These are phyloP conservation scores for Lithobates pipiens DNA, from an alignment of 2,797 vertebrate genomes.

Conservation along the genomic window DNA sequence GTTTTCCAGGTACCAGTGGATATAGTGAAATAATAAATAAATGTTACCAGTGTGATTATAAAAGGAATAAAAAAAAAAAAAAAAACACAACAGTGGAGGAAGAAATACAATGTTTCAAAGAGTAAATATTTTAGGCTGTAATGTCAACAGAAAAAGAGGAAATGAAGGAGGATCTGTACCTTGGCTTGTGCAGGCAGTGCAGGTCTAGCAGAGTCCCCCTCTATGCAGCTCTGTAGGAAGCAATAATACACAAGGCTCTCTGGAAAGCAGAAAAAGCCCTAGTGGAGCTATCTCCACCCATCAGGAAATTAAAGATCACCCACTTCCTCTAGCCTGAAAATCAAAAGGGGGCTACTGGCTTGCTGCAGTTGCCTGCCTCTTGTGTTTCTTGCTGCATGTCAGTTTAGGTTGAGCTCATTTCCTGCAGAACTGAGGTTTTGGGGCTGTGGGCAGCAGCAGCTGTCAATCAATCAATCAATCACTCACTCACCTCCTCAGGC, in stretches of 20 bases:
- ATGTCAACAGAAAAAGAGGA: not conserved
- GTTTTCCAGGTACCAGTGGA: no score
- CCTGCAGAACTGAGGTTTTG: not conserved
- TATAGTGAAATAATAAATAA: no score
- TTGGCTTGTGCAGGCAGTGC: slow-evolving; percentile 10
- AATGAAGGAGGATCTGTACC: slow-evolving; percentile 23
- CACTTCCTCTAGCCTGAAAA: slow-evolving; percentile 47
- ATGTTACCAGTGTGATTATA: no score
- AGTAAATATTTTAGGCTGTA: no score
- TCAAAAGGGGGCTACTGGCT: slow-evolving; percentile 12
- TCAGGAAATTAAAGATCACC: slow-evolving; percentile 73
- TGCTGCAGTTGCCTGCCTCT: slow-evolving; percentile 13
- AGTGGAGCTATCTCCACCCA: slow-evolving; percentile 86
- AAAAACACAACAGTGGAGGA: no score
- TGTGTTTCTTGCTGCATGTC: not conserved
- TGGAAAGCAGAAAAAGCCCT: slow-evolving; percentile 59
- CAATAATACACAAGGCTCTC: slow-evolving; percentile 5
- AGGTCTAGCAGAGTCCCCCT: slow-evolving; percentile 8
- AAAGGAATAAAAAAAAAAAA: no score
- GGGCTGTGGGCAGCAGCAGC: not conserved
- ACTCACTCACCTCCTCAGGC: slow-evolving; percentile 19
- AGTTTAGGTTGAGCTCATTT: not conserved
- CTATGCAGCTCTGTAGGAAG: slow-evolving; percentile 36
- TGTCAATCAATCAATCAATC: not conserved
- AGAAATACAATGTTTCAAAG: no score